These are phyloP conservation scores for Oikopleura vanhoeffeni DNA, from an alignment of 23 tunicate species.

Conservation along the genomic window DNA sequence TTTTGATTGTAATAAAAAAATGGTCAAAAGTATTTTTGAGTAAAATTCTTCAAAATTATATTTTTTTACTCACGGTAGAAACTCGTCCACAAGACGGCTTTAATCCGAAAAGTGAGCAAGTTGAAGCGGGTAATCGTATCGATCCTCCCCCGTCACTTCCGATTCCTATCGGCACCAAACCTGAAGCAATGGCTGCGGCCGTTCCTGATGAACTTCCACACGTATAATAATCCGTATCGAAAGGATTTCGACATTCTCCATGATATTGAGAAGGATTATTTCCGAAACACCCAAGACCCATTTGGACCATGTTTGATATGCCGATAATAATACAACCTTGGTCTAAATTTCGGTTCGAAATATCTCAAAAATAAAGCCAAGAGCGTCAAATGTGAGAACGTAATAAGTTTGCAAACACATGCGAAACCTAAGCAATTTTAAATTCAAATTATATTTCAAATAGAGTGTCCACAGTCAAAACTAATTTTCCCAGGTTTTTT, in stretches of 20 bases:
- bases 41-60: too few species aligned
- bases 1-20: too few species aligned
- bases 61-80: too few species aligned
- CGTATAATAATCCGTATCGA: constrained; percentile 5
- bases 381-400: neutral
- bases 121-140: constrained; percentile 35
- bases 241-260: neutral
- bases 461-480: too few species aligned
- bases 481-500: too few species aligned
- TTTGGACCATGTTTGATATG: constrained; percentile 49
- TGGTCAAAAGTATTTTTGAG: too few species aligned
- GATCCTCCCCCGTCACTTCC: constrained; percentile 80
- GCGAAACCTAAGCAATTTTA: neutral
- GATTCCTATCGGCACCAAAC: constrained; percentile 26
- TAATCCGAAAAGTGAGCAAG: constrained; percentile 51
- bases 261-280: constrained; percentile 20
- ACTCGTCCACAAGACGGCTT: constrained; percentile 42
- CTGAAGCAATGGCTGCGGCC: constrained; percentile 53
- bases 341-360: neutral
- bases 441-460: too few species aligned
- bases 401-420: neutral
- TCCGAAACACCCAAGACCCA: constrained; percentile 46
- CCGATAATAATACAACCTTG: constrained; percentile 37
- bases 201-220: constrained; percentile 68
- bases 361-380: neutral